A percentile compares a stretch with the other conserved stretches of the same genome.
phyloP scores from a whole-genome alignment of 2,888 invertebrate genomes.

The Bibio marci region DNA sequence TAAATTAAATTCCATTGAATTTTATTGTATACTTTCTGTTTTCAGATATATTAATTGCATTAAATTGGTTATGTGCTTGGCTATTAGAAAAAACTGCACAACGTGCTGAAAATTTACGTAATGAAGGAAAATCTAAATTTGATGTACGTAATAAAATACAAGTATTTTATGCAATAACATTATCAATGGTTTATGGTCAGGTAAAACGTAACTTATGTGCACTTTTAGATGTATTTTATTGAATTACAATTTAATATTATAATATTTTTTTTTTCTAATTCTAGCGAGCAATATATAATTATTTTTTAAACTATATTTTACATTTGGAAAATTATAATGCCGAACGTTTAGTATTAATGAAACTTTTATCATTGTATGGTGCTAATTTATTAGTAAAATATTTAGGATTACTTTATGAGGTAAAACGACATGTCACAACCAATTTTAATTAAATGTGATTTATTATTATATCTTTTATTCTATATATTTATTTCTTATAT shows the following conservation, averaged over 20 bases:
- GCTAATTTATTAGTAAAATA: slow-evolving; percentile 48
- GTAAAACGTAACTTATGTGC: too few species aligned
- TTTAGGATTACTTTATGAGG: slow-evolving; percentile 46
- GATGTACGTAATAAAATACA: slow-evolving; percentile 71
- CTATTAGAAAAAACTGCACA: slow-evolving; percentile 50
- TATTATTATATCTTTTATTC: too few species aligned
- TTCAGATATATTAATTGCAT: slow-evolving; percentile 45
- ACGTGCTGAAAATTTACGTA: slow-evolving; percentile 36
- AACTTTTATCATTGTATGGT: slow-evolving; percentile 42
- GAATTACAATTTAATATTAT: too few species aligned
- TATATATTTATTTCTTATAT: too few species aligned
- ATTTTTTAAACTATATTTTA: slow-evolving; percentile 28
- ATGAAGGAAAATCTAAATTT: slow-evolving; percentile 44
- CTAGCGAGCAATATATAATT: too few species aligned
- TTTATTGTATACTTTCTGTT: too few species aligned
- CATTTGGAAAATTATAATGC: slow-evolving; percentile 21
- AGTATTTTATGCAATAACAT: slow-evolving; percentile 58
- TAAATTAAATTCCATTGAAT: too few species aligned
- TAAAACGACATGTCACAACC: too few species aligned
- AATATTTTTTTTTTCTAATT: too few species aligned
- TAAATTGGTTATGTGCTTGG: slow-evolving; percentile 70
- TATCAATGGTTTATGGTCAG: slow-evolving; percentile 70
- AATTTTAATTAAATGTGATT: too few species aligned
- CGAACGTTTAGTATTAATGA: slow-evolving; percentile 33
- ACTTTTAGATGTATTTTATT: too few species aligned